Base-by-base conservation (phyloP, 2,797 vertebrate genomes). In the Moxostoma hubbsi region DNA sequence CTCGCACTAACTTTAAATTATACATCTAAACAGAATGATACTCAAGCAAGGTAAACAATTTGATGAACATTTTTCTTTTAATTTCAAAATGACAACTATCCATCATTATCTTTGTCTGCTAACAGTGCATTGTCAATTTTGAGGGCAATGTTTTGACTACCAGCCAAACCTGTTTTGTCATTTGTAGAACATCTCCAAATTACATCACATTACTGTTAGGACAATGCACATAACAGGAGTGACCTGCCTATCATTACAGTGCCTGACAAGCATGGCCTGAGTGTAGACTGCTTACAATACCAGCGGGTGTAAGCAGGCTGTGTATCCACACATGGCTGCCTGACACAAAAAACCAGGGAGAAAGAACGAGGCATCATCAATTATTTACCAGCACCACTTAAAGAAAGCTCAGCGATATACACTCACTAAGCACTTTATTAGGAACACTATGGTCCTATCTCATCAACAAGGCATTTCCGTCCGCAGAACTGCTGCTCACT, bases 221-320 rank as follows among this genome's bases (percentile, higher is more conserved):
- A 51, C 16, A 45, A 73, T 24, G 24, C 24, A 24, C 24, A 24
- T 2, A 24, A 2, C 24, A 24, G 24, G 24, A 24, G 24, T 24
- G 24, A 24, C 15, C 58, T 72, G 71, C 63, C 63, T 85, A 67
- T 79, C 73, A 73, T 82, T 81, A 79, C 84, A 76, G 68, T 8
- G 6, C 12, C 78, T 72, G 78, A 77, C 75, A 85, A 72, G 78
- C 50, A 49, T 50, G 70, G 65, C 18, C 54, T 53, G 54, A 46
- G 62, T 49, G 45, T 43, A 73, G 63, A 57, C 64, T 62, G 58
- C 67, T 47, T 59, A 47, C 74, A 80, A 78, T 18, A 64, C 49
- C 84, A 81, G 79, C 66, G 73, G 89, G 92, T 92, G 86, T 93
- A 85, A 82, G 77, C 92, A 91, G 73, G 74, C 73, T 68, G 74